Base-by-base conservation (phyloP, 2,113 vertebrate genomes). In the Nothobranchius kuhntae region DNA sequence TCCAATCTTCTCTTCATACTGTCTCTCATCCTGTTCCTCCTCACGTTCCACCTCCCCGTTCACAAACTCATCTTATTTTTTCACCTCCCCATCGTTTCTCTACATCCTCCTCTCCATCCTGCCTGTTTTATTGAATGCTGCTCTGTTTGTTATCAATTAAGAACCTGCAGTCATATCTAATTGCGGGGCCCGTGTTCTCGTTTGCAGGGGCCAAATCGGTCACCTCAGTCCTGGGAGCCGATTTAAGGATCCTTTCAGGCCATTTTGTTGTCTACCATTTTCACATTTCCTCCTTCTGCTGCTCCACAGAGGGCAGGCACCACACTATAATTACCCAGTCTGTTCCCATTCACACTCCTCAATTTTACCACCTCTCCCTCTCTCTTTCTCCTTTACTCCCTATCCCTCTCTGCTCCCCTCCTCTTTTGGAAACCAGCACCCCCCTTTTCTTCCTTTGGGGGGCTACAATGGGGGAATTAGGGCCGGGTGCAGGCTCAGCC, bases 311-410 rank as follows among this genome's bases (percentile, higher is more conserved):
- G 84, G 84, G 73, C 81, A 81, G 86, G 59, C 84, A 63, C 85
- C 68, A 46, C 80, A 80, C 89, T 86, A 69, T 90, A 90, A 91
- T 90, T 90, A 90, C 87, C 84, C 88, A 90, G 90, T 92, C 89
- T 90, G 90, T 84, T 87, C 85, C 86, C 81, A 90, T 92, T 92
- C 89, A 90, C 67, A 77, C 83, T 68, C 84, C 83, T 83, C 87
- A 85, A 84, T 87, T 89, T 89, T 83, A 82, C 53, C 65, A 68
- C 63, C 81, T 64, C 78, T 71, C 71, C 65, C 69, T 70, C 79
- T 58, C 76, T 26, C 71, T 50, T 59, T 71, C 73, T 75, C 66
- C 69, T 68, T 52, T 38, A 13, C 61, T 35, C 72, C 52, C 60
- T 73, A 64, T 80, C 77, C 70, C 79, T 77, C 81, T 67, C 70